A percentile compares a stretch with the other conserved stretches of the same genome.
These are phyloP conservation scores for Drosophila mercatorum DNA, from an alignment of 2,888 invertebrate species.

Conservation along the genomic window DNA sequence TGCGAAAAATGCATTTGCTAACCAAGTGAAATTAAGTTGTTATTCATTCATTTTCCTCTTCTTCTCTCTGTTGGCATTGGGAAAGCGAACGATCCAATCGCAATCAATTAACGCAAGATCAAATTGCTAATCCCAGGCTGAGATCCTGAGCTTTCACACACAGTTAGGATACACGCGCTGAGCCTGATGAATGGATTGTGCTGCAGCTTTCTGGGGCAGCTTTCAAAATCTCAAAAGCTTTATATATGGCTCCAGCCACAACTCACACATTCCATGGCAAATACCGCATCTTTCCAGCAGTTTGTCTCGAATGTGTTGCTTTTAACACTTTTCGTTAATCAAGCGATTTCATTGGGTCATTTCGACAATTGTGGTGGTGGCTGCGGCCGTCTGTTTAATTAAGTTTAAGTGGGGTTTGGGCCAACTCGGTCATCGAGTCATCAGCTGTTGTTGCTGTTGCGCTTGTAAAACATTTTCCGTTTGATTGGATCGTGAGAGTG, in stretches of 20 bases:
- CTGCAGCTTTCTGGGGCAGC: background rate
- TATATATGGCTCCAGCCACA: background rate
- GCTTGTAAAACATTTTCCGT: constrained; percentile 36
- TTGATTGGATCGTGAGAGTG: constrained; percentile 52
- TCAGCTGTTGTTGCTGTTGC: background rate
- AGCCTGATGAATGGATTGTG: background rate
- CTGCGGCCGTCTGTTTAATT: constrained; percentile 52
- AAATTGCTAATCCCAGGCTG: background rate
- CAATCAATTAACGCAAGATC: constrained; percentile 23
- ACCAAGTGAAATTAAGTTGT: constrained; percentile 73
- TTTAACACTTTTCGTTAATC: constrained; percentile 53
- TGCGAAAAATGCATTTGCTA: constrained; percentile 63
- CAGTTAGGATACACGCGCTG: background rate
- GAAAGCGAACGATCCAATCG: constrained; percentile 63
- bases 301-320: constrained; percentile 3
- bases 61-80: constrained; percentile 46
- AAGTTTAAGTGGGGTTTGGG: constrained; percentile 46
- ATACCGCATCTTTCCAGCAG: background rate
- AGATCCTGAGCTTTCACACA: constrained; percentile 29
- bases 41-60: constrained; percentile 24
- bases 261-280: background rate
- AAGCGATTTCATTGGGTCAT: constrained; percentile 38
- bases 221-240: constrained; percentile 18
- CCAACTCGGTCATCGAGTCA: constrained; percentile 29
- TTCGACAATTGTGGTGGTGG: constrained; percentile 42